Conservation (phyloP, 2,797 vertebrate species). For the Myiotriccus ornatus region DNA sequence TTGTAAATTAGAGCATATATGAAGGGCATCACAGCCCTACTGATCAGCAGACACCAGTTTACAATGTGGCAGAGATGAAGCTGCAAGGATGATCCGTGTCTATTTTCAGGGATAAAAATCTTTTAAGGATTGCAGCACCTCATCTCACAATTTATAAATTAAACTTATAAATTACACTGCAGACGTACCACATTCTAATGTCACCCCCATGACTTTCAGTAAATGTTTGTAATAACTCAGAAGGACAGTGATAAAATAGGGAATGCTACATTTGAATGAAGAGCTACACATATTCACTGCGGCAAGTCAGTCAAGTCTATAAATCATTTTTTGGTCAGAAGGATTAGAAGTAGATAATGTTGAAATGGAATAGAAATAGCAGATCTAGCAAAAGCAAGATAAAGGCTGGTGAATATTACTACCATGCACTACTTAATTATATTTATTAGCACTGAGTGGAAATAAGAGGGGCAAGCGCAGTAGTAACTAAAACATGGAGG, state of each 20-base stretch:
- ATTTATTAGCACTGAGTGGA: background rate
- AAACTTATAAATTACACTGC: background rate
- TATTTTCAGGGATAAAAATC: background rate
- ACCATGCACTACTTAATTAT: background rate
- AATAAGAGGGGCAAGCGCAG: background rate
- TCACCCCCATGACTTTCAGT: background rate
- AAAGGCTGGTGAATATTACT: background rate
- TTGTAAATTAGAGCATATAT: background rate
- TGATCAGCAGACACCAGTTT: background rate
- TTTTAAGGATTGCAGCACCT: background rate
- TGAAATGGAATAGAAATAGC: background rate
- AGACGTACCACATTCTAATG: background rate
- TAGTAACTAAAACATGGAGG: background rate
- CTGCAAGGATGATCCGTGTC: background rate
- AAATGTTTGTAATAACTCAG: constrained; percentile 27
- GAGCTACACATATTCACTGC: background rate
- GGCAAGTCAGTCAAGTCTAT: background rate
- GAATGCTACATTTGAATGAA: background rate
- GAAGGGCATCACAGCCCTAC: background rate
- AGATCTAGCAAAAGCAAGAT: background rate
- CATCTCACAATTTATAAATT: background rate
- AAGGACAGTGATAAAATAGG: background rate
- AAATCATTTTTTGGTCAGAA: background rate
- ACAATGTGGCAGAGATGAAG: background rate
- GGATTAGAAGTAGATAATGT: background rate